These are phyloP conservation scores for Asarcornis scutulata DNA, from an alignment of 2,113 vertebrate genomes.

Conservation along the genomic window DNA sequence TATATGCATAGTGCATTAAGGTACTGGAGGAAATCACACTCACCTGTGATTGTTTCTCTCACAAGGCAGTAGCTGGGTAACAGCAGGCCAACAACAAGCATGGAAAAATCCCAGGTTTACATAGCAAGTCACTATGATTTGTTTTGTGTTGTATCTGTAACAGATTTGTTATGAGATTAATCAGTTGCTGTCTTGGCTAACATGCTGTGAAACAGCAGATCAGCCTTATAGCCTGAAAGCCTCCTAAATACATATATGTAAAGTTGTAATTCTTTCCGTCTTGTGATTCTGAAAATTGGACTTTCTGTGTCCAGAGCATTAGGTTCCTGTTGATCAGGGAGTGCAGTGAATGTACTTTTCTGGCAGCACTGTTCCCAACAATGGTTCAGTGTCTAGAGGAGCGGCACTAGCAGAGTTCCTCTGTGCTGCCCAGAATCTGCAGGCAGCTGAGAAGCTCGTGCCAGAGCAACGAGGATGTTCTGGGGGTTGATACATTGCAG, in stretches of 20 bases:
- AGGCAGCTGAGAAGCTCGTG: fast-evolving
- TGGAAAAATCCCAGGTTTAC: slow-evolving; percentile 20
- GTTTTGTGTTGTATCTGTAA: neutral
- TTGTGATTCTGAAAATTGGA: neutral
- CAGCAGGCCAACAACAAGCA: neutral
- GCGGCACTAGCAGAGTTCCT: fast-evolving
- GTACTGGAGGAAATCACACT: neutral
- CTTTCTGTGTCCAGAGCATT: fast-evolving
- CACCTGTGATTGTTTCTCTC: slow-evolving; percentile 32
- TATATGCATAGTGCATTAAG: neutral
- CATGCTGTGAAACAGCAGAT: fast-evolving
- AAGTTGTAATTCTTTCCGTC: neutral
- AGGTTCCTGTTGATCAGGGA: neutral
- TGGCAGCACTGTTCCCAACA: neutral
- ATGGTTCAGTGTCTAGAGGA: neutral
- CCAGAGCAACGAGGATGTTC: fast-evolving
- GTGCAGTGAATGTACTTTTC: fast-evolving
- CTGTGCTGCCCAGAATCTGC: fast-evolving
- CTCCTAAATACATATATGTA: neutral
- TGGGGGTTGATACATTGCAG: fast-evolving
- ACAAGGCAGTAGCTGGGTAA: slow-evolving; percentile 37
- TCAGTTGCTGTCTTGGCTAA: neutral
- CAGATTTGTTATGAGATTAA: slow-evolving; percentile 15
- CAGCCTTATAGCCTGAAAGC: neutral
- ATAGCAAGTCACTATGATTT: slow-evolving; percentile 46